Base-by-base conservation (phyloP, 2,888 invertebrate genomes). In the Metellina segmentata region DNA sequence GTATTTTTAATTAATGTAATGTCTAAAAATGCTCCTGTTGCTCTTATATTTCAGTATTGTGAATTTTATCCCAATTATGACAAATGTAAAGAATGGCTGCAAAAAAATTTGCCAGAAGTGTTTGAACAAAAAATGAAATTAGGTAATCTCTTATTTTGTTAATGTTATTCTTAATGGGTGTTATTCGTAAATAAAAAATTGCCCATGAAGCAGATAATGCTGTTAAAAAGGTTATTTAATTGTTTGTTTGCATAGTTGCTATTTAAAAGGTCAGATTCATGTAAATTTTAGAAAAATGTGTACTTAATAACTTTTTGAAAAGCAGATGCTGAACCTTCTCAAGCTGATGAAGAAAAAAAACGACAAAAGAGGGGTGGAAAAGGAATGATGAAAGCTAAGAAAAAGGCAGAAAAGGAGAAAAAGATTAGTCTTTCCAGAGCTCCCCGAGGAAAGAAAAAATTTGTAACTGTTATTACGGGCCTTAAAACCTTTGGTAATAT, bases 51-150 rank as follows among this genome's bases (percentile, higher is more conserved):
- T 34, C 95, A 98, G 97, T 99, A 99, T 95, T 99, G 99, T 95
- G 99, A 99, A 96, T 99, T 98, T 95, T 98, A 99, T 95, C 99
- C 99, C 11, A 98, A 98, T 95, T 98, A 98, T 95, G 99, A 99
- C 93, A 98, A 98, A 95, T 99, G 99, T 95, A 98, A 98, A 95
- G 97, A 97, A 93, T 99, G 99, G 99, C 95, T 99, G 93, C 98
- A 99, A 95, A 97, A 97, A 94, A 97, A 99, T 96, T 96, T 99
- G 93, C 99, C 99, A 0, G 97, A 97, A 78, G 98, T 98, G 95
- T 98, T 99, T 95, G 98, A 98, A 94, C 97, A 98, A 95, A 96
- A 96, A 48, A 93, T 98, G 1, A 97, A 97, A 96, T 96, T 97
- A 94, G 97, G 96, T 96, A 95, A 96, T 95, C 86, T 48, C 34